Conservation (phyloP, 2,113 vertebrate species). For the Trichechus manatus region DNA sequence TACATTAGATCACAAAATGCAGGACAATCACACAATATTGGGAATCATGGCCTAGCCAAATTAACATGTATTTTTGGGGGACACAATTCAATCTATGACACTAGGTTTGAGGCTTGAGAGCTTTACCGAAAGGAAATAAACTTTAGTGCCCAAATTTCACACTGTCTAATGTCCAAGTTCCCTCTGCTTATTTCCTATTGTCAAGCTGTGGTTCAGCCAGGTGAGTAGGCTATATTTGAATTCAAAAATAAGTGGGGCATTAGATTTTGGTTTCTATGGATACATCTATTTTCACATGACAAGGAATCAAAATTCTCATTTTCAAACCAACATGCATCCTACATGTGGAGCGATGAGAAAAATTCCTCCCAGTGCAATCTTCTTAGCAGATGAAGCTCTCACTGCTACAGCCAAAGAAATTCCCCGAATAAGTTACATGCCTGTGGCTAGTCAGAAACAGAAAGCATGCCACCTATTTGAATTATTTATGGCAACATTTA, state of each 20-base stretch:
- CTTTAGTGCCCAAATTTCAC: not conserved
- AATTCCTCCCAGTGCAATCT: not conserved
- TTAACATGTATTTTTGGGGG: too few species aligned
- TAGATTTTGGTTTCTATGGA: slow-evolving; percentile 40
- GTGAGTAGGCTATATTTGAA: not conserved
- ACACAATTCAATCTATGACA: too few species aligned
- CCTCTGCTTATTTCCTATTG: not conserved
- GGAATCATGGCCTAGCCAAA: too few species aligned
- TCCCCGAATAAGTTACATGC: not conserved
- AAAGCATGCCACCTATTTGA: slow-evolving; percentile 6
- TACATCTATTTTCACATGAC: slow-evolving; percentile 43
- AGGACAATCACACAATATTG: too few species aligned
- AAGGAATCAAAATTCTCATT: slow-evolving; percentile 58
- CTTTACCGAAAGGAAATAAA: not conserved
- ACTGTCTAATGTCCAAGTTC: not conserved
- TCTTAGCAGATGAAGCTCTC: not conserved
- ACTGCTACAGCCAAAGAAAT: not conserved
- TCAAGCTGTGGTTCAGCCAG: not conserved
- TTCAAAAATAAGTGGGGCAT: slow-evolving; percentile 17
- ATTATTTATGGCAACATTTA: slow-evolving; percentile 56
- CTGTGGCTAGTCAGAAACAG: not conserved
- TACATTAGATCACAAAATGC: too few species aligned
- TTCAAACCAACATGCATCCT: slow-evolving; percentile 48
- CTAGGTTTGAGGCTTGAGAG: not conserved
- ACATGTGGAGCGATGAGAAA: slow-evolving; percentile 26